Evolutionary conservation across 2,888 invertebrate genomes (phyloP), one percentile per base, ranked within the genome.

Genomic region (Eupelmus urozonus): DNA sequence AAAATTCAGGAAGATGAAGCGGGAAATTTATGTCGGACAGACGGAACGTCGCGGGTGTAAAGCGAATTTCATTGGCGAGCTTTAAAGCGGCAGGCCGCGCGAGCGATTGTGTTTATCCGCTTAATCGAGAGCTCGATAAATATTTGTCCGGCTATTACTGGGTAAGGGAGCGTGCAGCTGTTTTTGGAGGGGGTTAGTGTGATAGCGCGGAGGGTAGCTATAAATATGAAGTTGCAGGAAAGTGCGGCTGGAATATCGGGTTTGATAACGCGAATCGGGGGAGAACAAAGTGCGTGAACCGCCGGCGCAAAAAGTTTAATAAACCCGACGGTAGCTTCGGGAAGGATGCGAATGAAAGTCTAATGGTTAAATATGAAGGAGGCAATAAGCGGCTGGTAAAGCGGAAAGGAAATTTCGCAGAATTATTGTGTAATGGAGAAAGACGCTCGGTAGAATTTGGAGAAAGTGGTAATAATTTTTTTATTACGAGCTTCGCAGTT

Each of bases 11-110:
- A 78, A 77, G 60, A 18, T 45, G 34, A 34, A 11, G 23, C 7
- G 7, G 13, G 40, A 73, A 72, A 67, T 71, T 71, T 71, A 59
- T 76, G 18, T 49, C 65, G n/a, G 62, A 69, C 63, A 49, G 63
- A 69, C 40, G 60, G 20, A 69, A 69, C 5, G 20, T n/a, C n/a
- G n/a, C n/a, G n/a, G n/a, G n/a, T n/a, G n/a, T n/a, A n/a, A n/a
- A n/a, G n/a, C 53, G 16, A 60, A n/a, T n/a, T 9, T 34, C 34
- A 34, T 34, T 5, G 34, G 5, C 34, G 9, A 34, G 34, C 34
- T 34, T 9, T 11, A 13, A 29, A 34, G n/a, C n/a, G n/a, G n/a
- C n/a, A n/a, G n/a, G n/a, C n/a, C n/a, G n/a, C n/a, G n/a, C n/a
- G n/a, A n/a, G n/a, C n/a, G n/a, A n/a, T n/a, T n/a, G n/a, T 63